Percentiles rank a stretch among this genome's conserved stretches.
Conservation (phyloP, 1,140 invertebrate genomes). For the Orchesella cincta region DNA sequence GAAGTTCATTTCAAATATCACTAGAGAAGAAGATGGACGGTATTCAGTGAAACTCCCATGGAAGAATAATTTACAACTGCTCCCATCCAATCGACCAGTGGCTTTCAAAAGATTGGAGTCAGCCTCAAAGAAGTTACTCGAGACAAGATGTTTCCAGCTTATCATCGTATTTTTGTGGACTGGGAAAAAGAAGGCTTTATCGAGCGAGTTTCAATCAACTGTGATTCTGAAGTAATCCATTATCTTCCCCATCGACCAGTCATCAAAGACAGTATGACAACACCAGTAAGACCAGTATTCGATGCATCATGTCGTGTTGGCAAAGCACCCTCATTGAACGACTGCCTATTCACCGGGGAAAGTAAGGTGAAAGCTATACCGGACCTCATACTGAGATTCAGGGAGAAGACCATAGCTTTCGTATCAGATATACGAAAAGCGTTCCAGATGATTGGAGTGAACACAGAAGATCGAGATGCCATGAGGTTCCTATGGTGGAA, state of each 20-base stretch:
- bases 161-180: conserved; percentile 34
- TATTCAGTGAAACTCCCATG: background rate
- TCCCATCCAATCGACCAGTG: conserved; percentile 52
- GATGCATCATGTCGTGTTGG: conserved; percentile 48
- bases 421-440: conserved; percentile 56
- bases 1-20: background rate
- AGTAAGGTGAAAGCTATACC: conserved; percentile 53
- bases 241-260: conserved; percentile 37
- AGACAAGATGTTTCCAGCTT: background rate
- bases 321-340: conserved; percentile 53
- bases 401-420: conserved; percentile 52
- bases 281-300: conserved; percentile 51
- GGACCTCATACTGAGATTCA: conserved; percentile 54
- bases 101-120: conserved; percentile 34
- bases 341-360: conserved; percentile 54
- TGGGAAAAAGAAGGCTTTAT: conserved; percentile 50
- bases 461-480: conserved; percentile 47
- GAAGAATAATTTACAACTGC: conserved; percentile 37
- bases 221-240: background rate
- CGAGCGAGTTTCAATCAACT: background rate
- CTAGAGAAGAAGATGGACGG: conserved; percentile 39
- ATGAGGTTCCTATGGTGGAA: conserved; percentile 34
- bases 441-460: conserved; percentile 55
- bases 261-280: conserved; percentile 40
- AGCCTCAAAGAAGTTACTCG: conserved; percentile 30